Percentiles rank a stretch among this genome's conserved stretches.
Conservation (phyloP, 1,140 invertebrate species). For the Mactra quadrangularis region DNA sequence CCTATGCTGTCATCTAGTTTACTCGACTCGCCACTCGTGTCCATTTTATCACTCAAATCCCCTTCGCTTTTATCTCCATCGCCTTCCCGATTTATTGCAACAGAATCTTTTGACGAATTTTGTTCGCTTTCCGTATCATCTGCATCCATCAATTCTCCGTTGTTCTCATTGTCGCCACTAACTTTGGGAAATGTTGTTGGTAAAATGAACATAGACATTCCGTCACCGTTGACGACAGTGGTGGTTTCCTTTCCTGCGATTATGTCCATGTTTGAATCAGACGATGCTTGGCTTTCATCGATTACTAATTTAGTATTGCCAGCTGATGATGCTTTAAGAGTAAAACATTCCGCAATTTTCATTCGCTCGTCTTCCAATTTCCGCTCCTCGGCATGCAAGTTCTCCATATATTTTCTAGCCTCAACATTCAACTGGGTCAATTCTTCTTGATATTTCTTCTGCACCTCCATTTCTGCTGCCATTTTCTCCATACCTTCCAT, state of each 20-base stretch:
- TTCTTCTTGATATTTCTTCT: slow-evolving; percentile 55
- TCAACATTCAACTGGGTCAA: slow-evolving; percentile 30
- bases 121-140: slow-evolving; percentile 50
- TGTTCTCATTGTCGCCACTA: not conserved
- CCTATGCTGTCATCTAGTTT: not conserved
- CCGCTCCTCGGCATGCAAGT: slow-evolving; percentile 2
- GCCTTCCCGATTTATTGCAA: slow-evolving; percentile 53
- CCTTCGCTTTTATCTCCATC: slow-evolving; percentile 54
- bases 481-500: slow-evolving; percentile 36
- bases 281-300: slow-evolving; percentile 13
- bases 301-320: slow-evolving; percentile 19
- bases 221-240: slow-evolving; percentile 54
- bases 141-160: slow-evolving; percentile 37
- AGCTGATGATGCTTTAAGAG: slow-evolving; percentile 36
- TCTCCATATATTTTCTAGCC: slow-evolving; percentile 29
- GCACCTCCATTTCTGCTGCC: slow-evolving; percentile 46
- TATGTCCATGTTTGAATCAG: slow-evolving; percentile 23
- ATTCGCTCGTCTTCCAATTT: slow-evolving; percentile 25
- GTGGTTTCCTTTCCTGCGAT: slow-evolving; percentile 52
- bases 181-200: slow-evolving; percentile 30
- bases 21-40: slow-evolving; percentile 9
- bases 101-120: slow-evolving; percentile 58
- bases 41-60: slow-evolving; percentile 31
- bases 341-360: slow-evolving; percentile 54
- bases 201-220: slow-evolving; percentile 72